These are phyloP conservation scores for Lycopodina hypogea DNA, from an alignment of 37 sponge, comb jelly and placozoan species.

Conservation along the genomic window DNA sequence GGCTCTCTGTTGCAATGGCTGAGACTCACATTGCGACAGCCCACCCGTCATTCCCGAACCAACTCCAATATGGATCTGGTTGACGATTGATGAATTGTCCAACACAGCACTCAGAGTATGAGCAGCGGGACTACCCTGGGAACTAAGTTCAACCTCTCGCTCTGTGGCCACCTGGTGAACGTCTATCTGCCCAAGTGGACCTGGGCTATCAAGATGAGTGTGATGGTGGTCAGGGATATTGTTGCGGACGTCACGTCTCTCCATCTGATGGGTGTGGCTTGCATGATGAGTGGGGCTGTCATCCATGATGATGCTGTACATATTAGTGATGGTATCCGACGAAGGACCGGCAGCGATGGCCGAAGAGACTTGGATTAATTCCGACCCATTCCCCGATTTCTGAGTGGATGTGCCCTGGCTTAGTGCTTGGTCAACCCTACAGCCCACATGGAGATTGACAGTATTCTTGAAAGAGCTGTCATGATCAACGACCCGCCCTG, in stretches of 20 bases:
- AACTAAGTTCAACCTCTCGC: slow-evolving; percentile 7
- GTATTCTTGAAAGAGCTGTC: slow-evolving; percentile 31
- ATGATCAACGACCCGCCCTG: slow-evolving; percentile 49
- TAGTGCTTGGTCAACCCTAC: neutral
- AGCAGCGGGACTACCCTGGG: neutral
- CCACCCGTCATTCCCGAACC: too few relatives aligned
- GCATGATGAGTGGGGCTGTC: neutral
- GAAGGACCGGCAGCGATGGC: neutral
- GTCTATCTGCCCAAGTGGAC: slow-evolving; percentile 9
- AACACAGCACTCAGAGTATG: neutral
- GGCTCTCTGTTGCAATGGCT: too few relatives aligned
- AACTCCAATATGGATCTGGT: slow-evolving; percentile 19
- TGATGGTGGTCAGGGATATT: neutral
- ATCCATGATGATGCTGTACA: slow-evolving; percentile 56
- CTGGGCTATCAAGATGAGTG: neutral
- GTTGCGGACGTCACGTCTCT: neutral
- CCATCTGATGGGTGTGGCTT: neutral
- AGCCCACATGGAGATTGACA: neutral
- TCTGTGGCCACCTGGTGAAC: slow-evolving; percentile 10
- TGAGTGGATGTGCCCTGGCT: neutral
- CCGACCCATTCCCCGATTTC: neutral
- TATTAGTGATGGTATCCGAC: slow-evolving; percentile 36
- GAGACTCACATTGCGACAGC: too few relatives aligned
- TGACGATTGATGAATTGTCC: slow-evolving; percentile 1
- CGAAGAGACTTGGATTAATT: neutral